Percentiles rank a stretch among this genome's conserved stretches.
Conservation (phyloP, 2,113 vertebrate genomes). For the Oreotragus oreotragus region DNA sequence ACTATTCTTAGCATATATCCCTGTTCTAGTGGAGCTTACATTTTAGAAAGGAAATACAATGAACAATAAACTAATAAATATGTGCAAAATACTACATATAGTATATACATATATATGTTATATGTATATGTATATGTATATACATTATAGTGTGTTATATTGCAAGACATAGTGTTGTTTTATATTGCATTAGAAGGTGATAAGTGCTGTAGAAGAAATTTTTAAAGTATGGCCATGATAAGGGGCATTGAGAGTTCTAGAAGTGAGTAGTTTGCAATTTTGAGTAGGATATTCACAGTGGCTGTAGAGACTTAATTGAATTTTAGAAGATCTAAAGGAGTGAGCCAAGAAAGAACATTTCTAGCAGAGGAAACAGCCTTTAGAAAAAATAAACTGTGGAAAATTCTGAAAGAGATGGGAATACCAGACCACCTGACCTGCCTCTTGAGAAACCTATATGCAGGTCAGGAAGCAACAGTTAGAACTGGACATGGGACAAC, state of each 20-base stretch:
- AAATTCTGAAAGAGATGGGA: no score
- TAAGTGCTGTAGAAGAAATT: not conserved
- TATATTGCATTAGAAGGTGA: not conserved
- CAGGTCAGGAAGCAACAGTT: no score
- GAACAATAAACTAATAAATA: not conserved
- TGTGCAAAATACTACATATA: not conserved
- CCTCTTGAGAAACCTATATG: no score
- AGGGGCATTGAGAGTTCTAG: not conserved
- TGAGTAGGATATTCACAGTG: not conserved
- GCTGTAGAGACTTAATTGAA: not conserved
- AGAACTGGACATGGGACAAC: no score
- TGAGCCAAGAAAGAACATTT: not conserved
- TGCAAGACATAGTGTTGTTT: not conserved
- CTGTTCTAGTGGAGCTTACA: not conserved
- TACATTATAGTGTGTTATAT: not conserved
- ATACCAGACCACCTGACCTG: no score
- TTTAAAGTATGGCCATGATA: not conserved
- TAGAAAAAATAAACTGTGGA: not conserved
- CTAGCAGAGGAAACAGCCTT: not conserved
- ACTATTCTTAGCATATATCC: not conserved
- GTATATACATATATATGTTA: not conserved
- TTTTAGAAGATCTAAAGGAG: not conserved
- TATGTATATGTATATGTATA: not conserved
- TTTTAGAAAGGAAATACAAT: not conserved
- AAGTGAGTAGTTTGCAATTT: not conserved